phyloP scores from a whole-genome alignment of 2,113 vertebrate genomes.

The Salvelinus namaycush region DNA sequence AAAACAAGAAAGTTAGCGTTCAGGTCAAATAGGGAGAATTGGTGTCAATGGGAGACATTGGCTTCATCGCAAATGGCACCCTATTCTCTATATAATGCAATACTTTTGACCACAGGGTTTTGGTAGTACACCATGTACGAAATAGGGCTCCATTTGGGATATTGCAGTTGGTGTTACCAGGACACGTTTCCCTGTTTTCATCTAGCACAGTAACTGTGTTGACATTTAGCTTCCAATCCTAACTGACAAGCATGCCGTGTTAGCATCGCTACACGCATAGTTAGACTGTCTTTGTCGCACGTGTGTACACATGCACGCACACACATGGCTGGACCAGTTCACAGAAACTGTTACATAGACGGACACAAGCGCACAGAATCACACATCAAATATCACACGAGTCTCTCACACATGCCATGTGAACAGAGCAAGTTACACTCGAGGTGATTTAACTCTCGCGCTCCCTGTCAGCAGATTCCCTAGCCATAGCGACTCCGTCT shows the following conservation, averaged over 20 bases:
- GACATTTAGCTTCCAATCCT: background rate
- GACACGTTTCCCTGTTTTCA: background rate
- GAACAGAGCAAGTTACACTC: background rate
- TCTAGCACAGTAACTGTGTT: background rate
- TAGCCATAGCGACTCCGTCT: slow-evolving; percentile 25
- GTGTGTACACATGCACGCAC: background rate
- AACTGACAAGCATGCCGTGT: background rate
- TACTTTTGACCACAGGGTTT: too few species aligned
- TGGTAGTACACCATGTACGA: background rate
- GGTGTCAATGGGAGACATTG: background rate
- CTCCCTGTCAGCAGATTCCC: slow-evolving; percentile 46
- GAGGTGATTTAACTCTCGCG: slow-evolving; percentile 41
- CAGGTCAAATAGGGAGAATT: background rate
- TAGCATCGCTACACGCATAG: background rate
- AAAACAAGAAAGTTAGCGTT: background rate
- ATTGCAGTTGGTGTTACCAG: too few species aligned
- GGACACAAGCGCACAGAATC: background rate
- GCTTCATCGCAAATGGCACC: background rate
- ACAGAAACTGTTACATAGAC: background rate
- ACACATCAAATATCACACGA: background rate
- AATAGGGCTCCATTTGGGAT: too few species aligned
- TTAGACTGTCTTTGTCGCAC: background rate
- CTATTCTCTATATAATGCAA: too few species aligned
- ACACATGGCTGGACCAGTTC: background rate
- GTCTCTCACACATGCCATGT: background rate